Evolutionary conservation across 2,113 vertebrate genomes (phyloP), one percentile per base, ranked within the genome.

Genomic region (Perca schrenkii): DNA sequence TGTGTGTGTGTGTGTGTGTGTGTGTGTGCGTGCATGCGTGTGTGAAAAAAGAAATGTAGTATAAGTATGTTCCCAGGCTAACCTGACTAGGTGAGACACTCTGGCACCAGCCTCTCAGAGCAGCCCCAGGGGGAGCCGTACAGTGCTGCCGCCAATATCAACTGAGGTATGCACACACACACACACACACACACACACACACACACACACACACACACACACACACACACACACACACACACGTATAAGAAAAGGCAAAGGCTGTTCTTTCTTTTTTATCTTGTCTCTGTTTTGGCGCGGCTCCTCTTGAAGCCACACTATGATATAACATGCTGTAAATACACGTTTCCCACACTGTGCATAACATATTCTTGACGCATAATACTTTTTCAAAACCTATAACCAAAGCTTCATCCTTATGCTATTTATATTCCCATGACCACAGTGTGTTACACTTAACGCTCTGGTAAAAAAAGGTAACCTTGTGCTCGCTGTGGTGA

Each of bases 71-170:
- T 95, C 91, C 93, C 93, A 94, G 90, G 85, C 92, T 75, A 92
- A 93, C 93, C 92, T 94, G 94, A 85, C 85, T 86, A 93, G 93
- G 92, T 94, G 93, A 95, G 94, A 95, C 94, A 88, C 83, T 92
- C 92, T 95, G 94, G 94, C 94, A 94, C 94, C 94, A 95, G 89
- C 64, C 82, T 92, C 72, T 89, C 82, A 88, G 86, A 84, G 88
- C 78, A 85, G 93, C 93, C 94, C 86, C n/a, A 47, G 82, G 93
- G 91, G 89, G 80, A 77, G 83, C 63, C 14, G 78, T 83, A 85
- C 91, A 88, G 85, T 70, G 77, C 87, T 79, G 79, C 82, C 83
- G 79, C 88, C 83, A 43, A 43, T 80, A 65, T 63, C 8, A 85
- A 77, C 74, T 77, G 61, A 88, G 86, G 90, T 90, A 92, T 92